Conservation (phyloP, 2,797 vertebrate species). For the Trichosurus vulpecula region DNA sequence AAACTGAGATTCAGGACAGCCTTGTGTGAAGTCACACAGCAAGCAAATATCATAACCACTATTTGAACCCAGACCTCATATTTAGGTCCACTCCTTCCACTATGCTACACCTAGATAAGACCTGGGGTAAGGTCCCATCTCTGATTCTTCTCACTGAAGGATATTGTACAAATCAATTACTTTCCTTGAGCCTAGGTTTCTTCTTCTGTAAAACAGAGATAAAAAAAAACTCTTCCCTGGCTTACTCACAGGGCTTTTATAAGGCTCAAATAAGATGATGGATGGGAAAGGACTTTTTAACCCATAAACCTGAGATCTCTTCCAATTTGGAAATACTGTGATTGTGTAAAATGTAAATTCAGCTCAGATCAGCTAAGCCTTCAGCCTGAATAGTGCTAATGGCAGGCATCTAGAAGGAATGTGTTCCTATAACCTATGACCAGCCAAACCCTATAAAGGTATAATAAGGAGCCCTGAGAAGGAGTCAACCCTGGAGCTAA, state of each 20-base stretch:
- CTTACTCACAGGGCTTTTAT: neutral
- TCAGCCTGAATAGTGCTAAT: neutral
- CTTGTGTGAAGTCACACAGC: neutral
- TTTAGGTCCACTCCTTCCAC: neutral
- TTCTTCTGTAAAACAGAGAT: neutral
- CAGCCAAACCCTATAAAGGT: neutral
- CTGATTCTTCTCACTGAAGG: neutral
- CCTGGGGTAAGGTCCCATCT: neutral
- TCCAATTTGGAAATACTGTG: neutral
- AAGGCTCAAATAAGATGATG: neutral
- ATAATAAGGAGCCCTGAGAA: neutral
- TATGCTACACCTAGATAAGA: neutral
- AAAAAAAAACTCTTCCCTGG: neutral
- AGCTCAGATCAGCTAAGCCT: neutral
- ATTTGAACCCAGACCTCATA: neutral
- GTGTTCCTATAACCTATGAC: neutral
- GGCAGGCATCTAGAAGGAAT: neutral
- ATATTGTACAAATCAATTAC: neutral
- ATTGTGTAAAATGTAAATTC: neutral
- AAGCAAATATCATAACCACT: neutral
- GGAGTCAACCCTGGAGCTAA: neutral
- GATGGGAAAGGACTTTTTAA: neutral
- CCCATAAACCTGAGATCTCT: neutral
- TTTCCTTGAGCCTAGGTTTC: neutral
- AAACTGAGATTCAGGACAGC: neutral